Evolutionary conservation across 2,113 vertebrate genomes (phyloP), one percentile per base, ranked within the genome.

Genomic region (Leptosomus discolor): DNA sequence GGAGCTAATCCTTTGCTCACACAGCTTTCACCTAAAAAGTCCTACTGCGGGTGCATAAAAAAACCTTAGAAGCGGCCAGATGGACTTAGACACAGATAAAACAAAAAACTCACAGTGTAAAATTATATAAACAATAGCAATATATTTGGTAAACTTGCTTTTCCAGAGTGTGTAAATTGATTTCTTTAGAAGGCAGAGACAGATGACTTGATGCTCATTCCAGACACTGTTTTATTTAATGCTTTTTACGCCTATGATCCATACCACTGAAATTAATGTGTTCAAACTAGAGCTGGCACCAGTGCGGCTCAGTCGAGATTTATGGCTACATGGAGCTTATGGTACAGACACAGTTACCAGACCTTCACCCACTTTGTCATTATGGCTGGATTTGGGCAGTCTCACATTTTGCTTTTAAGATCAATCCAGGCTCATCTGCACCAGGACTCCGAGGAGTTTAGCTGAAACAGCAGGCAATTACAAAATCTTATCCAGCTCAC

Each of bases 261-360:
- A 18, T 9, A 39, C 4, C 24, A 24, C 36, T 11, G 8, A 86
- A 34, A 2, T 2, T 7, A 1, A n/a, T 0, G 3, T 6, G 12
- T 64, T 51, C 6, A 3, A 41, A 45, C 3, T 22, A 48, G 10
- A 57, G 46, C 20, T 74, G 69, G 30, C 76, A 64, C 23, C 34
- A 64, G 46, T 0, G 5, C 6, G 17, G 56, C 43, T 51, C 53
- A 22, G 6, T 3, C 0, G 0, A 77, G 22, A n/a, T 2, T 84
- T 65, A 32, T 5, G 9, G 67, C 20, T 68, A 20, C 0, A 8
- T 1, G 1, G 27, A 86, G 50, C 51, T 19, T 14, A 0, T 1
- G 46, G 27, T 15, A 70, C 43, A 70, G 46, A 27, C 37, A 36
- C 0, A 0, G 27, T 32, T 29, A 57, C 17, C 78, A 60, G 22